Evolutionary conservation across 1,140 invertebrate genomes (phyloP), one percentile per base, ranked within the genome.

Genomic region (Grapholita molesta): DNA sequence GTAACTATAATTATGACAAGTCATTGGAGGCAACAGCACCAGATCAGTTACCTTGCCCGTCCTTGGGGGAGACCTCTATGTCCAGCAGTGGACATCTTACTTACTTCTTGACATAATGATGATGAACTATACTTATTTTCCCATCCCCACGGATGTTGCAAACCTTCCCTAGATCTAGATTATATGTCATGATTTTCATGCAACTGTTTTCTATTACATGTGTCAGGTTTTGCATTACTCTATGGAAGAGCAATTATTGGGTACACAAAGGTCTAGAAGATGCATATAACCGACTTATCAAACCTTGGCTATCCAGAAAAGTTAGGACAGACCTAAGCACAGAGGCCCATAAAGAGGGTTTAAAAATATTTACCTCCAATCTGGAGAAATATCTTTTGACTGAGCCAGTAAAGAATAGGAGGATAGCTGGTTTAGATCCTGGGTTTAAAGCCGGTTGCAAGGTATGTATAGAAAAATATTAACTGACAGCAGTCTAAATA

Each of bases 361-460:
- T 98, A 15, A 94, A 96, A 75, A 96, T 97, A 1, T 98, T 99
- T 90, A 95, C 95, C 4, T 93, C 92, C 2, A 99, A 99, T 89
- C 88, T 99, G 24, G 97, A 97, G 78, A 95, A 97, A 71, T 92
- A 98, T 42, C 85, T 99, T 3, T 83, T 98, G 3, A 94, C 94
- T 24, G 94, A 96, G 12, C 97, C 97, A 0, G 91, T 98, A 0
- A 95, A 96, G 84, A 96, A 96, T n/a, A 94, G 95, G 85, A 91
- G 92, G 0, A 96, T 98, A 53, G 83, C 97, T 11, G 97, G 96
- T 0, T 93, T 99, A 42, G 98, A 99, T 93, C 98, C 98, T 2
- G 96, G 98, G 0, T 98, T 96, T 83, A 92, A 83, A 67, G 95
- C 97, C 81, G 97, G 97, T 2, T 98, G 97, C 83, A 98, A 99